Conservation (phyloP, 2,888 invertebrate genomes). For the Germaria angustata region DNA sequence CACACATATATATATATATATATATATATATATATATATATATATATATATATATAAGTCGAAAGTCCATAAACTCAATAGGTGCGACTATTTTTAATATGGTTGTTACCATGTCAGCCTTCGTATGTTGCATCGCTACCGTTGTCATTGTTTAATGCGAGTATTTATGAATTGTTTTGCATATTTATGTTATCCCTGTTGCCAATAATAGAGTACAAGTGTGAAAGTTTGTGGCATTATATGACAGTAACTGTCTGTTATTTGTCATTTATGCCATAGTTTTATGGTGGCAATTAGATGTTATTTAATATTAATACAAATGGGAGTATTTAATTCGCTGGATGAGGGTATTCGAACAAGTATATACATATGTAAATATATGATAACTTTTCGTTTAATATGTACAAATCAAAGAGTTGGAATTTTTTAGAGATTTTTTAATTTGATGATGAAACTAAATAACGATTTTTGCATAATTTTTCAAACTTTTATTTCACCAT, state of each 20-base stretch:
- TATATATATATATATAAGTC: too few relatives aligned
- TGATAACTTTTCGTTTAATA: neutral
- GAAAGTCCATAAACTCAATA: too few relatives aligned
- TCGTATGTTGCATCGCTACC: neutral
- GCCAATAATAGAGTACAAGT: slow-evolving; percentile 51
- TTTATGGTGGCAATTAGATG: slow-evolving; percentile 51
- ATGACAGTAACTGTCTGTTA: slow-evolving; percentile 64
- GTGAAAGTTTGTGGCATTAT: slow-evolving; percentile 59
- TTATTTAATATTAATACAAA: slow-evolving; percentile 31
- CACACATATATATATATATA: too few relatives aligned
- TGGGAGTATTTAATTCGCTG: neutral
- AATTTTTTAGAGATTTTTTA: too few relatives aligned
- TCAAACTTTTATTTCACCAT: too few relatives aligned
- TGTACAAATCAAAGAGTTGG: neutral
- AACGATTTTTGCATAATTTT: too few relatives aligned
- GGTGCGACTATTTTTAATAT: too few relatives aligned
- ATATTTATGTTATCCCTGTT: slow-evolving; percentile 14
- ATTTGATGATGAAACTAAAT: too few relatives aligned
- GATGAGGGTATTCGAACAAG: neutral
- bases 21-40: too few relatives aligned
- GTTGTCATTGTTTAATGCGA: neutral
- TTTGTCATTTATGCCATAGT: slow-evolving; percentile 59
- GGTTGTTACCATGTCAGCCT: too few relatives aligned
- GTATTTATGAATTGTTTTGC: neutral
- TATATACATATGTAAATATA: neutral